A percentile compares a stretch with the other conserved stretches of the same genome.
Conservation (phyloP, 2,888 invertebrate genomes). For the Hipparchia semele region DNA sequence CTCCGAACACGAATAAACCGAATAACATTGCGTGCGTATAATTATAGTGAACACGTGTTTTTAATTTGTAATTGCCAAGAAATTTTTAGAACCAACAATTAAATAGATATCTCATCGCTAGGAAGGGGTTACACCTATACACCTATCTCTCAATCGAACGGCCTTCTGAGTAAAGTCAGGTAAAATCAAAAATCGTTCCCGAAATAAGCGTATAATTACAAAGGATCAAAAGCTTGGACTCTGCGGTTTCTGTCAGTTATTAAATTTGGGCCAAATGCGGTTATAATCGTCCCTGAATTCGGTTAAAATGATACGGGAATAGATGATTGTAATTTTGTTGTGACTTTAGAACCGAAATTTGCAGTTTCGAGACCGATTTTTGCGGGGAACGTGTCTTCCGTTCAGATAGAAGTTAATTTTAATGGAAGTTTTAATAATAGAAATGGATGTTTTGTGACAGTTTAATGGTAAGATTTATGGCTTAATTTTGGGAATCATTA, state of each 20-base stretch:
- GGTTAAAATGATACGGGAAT: slow-evolving; percentile 66
- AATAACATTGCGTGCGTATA: slow-evolving; percentile 42
- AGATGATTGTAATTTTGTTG: slow-evolving; percentile 59
- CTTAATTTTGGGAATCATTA: slow-evolving; percentile 21
- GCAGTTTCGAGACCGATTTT: slow-evolving; percentile 51
- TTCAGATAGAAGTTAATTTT: slow-evolving; percentile 31
- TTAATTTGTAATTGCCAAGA: slow-evolving; percentile 44
- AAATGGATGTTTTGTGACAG: slow-evolving; percentile 62
- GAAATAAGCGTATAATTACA: slow-evolving; percentile 76
- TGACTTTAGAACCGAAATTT: slow-evolving; percentile 50
- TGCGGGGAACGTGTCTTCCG: slow-evolving; percentile 68
- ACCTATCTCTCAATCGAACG: slow-evolving; percentile 62
- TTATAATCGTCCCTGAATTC: slow-evolving; percentile 70
- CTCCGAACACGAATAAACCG: slow-evolving; percentile 10
- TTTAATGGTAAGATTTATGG: slow-evolving; percentile 61
- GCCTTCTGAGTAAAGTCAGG: slow-evolving; percentile 68
- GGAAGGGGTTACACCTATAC: slow-evolving; percentile 57
- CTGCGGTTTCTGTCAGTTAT: slow-evolving; percentile 67
- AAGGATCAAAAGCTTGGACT: slow-evolving; percentile 68
- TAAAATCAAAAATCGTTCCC: slow-evolving; percentile 65
- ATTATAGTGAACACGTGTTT: slow-evolving; percentile 40
- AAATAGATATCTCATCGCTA: slow-evolving; percentile 49
- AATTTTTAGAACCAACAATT: slow-evolving; percentile 51
- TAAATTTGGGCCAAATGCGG: slow-evolving; percentile 77
- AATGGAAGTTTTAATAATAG: slow-evolving; percentile 63